Percentiles rank a stretch among this genome's conserved stretches.
These are phyloP conservation scores for Mimumesa dahlbomi DNA, from an alignment of 2,888 invertebrate genomes.

Conservation along the genomic window DNA sequence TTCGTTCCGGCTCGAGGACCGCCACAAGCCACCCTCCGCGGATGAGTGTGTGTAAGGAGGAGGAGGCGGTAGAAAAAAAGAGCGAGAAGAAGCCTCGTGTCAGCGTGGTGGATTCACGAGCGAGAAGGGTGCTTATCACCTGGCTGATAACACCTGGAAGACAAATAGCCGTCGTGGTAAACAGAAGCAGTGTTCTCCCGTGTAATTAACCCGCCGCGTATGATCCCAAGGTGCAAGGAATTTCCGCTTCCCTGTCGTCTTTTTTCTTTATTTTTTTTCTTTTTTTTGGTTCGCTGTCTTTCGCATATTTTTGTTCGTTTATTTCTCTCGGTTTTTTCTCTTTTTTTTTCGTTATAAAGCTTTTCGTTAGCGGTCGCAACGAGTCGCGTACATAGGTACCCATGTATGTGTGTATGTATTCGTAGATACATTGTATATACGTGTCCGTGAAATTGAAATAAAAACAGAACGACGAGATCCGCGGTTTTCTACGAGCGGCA, in stretches of 20 bases:
- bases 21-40: constrained; percentile 35
- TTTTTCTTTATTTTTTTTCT: not conserved
- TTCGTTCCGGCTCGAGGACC: constrained; percentile 36
- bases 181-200: constrained; percentile 38
- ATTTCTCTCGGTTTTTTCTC: constrained; percentile 5
- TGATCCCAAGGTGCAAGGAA: constrained; percentile 30
- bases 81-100: constrained; percentile 37
- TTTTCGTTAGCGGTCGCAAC: constrained; percentile 37
- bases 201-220: constrained; percentile 47
- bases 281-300: no score
- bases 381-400: constrained; percentile 35
- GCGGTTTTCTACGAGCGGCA: constrained; percentile 6
- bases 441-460: constrained; percentile 49
- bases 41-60: constrained; percentile 2
- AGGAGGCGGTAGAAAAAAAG: constrained; percentile 17
- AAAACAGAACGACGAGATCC: constrained; percentile 29
- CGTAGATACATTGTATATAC: no score
- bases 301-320: no score
- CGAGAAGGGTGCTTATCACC: constrained; percentile 66
- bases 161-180: constrained; percentile 48
- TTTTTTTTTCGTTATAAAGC: constrained; percentile 14
- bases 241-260: constrained; percentile 1
- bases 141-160: constrained; percentile 58
- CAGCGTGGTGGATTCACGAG: constrained; percentile 41
- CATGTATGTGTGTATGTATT: no score